phyloP scores from a whole-genome alignment of 2,113 vertebrate species.

The Saguinus midas region DNA sequence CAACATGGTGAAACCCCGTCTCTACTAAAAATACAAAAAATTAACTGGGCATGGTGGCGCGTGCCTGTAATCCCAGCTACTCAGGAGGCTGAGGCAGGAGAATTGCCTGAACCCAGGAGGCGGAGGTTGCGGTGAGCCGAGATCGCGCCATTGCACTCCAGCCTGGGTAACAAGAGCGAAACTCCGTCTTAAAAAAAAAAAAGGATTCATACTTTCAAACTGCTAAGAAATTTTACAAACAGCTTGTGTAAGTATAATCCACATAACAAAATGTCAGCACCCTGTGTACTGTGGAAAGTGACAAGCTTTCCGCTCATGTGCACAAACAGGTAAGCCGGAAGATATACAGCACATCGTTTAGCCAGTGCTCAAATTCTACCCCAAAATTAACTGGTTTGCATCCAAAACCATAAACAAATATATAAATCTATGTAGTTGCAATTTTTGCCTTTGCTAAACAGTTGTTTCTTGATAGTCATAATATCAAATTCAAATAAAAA shows the following conservation, averaged over 20 bases:
- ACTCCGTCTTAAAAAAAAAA: background rate
- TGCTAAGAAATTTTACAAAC: constrained; percentile 4
- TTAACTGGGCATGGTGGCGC: no score
- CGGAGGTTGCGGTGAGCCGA: no score
- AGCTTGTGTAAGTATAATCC: background rate
- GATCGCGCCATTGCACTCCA: no score
- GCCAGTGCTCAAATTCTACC: background rate
- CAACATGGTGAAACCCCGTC: no score
- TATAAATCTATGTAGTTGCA: background rate
- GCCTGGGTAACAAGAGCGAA: no score
- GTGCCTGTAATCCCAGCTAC: no score
- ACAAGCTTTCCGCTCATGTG: background rate
- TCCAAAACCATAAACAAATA: constrained; percentile 8
- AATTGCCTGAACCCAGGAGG: no score
- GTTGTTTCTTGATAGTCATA: background rate
- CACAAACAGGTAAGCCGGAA: background rate
- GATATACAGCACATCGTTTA: background rate
- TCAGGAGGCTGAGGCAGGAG: no score
- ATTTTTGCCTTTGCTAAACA: constrained; percentile 22
- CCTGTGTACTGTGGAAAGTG: background rate
- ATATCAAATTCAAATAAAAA: constrained; percentile 30
- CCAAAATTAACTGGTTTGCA: background rate
- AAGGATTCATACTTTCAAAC: background rate
- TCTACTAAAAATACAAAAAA: no score
- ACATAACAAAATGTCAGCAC: background rate